These are phyloP conservation scores for Eupleurogrammus muticus DNA, from an alignment of 2,797 vertebrate genomes.

Conservation along the genomic window DNA sequence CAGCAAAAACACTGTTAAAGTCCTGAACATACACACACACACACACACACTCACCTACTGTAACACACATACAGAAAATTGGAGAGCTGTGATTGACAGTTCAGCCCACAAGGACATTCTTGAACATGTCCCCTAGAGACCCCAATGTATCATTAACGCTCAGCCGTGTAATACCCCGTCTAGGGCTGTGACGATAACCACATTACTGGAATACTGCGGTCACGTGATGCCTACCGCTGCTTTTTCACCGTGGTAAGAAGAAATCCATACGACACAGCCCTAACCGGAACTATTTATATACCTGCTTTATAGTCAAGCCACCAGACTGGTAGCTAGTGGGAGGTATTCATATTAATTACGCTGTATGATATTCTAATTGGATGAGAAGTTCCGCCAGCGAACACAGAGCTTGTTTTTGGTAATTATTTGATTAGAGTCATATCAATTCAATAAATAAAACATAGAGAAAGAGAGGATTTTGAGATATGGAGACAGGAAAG, in stretches of 20 bases:
- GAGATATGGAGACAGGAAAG: slow-evolving; percentile 20
- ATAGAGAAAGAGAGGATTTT: slow-evolving; percentile 9
- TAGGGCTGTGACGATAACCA: too few species aligned
- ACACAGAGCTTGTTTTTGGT: slow-evolving; percentile 48
- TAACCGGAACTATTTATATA: slow-evolving; percentile 45
- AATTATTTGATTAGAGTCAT: slow-evolving; percentile 53
- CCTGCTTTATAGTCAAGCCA: slow-evolving; percentile 37
- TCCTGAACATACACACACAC: slow-evolving; percentile 16
- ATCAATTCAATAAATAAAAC: slow-evolving; percentile 33
- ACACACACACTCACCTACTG: slow-evolving; percentile 18
- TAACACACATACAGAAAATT: slow-evolving; percentile 24
- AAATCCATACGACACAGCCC: too few species aligned
- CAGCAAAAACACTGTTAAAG: slow-evolving; percentile 25
- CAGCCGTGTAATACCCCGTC: slow-evolving; percentile 15
- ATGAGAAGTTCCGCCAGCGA: slow-evolving; percentile 36
- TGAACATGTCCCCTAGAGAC: slow-evolving; percentile 46
- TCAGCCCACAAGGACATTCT: slow-evolving; percentile 42
- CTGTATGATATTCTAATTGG: slow-evolving; percentile 10
- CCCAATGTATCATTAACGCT: slow-evolving; percentile 49
- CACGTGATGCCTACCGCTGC: too few species aligned
- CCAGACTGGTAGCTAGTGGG: slow-evolving; percentile 8
- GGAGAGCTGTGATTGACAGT: slow-evolving; percentile 57
- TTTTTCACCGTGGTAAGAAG: too few species aligned
- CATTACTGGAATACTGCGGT: too few species aligned
- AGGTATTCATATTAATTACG: slow-evolving; percentile 27